Evolutionary conservation across 1,140 invertebrate genomes (phyloP).

Genomic region (Melanaphis sacchari): DNA sequence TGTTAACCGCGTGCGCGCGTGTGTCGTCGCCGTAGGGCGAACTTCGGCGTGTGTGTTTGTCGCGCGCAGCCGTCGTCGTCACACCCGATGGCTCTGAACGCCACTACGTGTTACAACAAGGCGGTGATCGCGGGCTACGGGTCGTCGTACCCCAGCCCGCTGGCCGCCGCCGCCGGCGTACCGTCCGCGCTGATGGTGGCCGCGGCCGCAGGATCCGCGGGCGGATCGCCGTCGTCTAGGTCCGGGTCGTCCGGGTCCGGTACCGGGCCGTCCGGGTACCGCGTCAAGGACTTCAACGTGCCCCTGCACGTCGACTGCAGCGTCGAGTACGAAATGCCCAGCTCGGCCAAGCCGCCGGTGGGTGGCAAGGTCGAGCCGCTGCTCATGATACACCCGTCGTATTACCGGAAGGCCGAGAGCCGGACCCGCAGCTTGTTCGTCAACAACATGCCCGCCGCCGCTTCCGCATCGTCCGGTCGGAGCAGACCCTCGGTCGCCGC

Average conservation of each 20-base stretch:
- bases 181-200: conserved; percentile 23
- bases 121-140: conserved; percentile 17
- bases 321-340: conserved; percentile 83
- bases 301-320: conserved; percentile 84
- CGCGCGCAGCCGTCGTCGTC: neutral
- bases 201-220: neutral
- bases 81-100: conserved; percentile 42
- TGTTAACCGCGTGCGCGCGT: neutral
- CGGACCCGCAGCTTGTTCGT: conserved; percentile 78
- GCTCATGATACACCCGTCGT: conserved; percentile 85
- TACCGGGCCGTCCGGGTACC: conserved; percentile 34
- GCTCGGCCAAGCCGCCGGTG: conserved; percentile 79
- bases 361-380: conserved; percentile 77
- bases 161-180: neutral
- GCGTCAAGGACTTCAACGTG: conserved; percentile 75
- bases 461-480: neutral
- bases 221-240: neutral
- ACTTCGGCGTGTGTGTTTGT: neutral
- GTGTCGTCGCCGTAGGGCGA: neutral
- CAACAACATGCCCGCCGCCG: conserved; percentile 69
- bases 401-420: conserved; percentile 80
- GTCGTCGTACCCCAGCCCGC: conserved; percentile 28
- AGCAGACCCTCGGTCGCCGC: conserved; percentile 12
- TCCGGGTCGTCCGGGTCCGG: neutral
- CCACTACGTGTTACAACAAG: conserved; percentile 55